These are phyloP conservation scores for Pseudomugil tenellus DNA, from an alignment of 2,797 vertebrate genomes.

Conservation along the genomic window DNA sequence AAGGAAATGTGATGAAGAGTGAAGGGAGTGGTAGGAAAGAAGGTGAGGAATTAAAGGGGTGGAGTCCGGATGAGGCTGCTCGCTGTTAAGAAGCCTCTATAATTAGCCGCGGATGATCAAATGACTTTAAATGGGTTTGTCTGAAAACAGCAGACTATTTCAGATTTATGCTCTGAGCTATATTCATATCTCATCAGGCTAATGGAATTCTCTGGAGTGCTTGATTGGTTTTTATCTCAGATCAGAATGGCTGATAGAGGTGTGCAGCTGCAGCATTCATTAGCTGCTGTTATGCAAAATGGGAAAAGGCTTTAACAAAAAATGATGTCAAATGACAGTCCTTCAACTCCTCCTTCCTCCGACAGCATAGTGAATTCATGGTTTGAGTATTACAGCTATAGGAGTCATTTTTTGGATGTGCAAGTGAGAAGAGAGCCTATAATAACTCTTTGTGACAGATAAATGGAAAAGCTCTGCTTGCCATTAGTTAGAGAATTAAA, in stretches of 20 bases:
- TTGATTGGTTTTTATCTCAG: slow-evolving; percentile 73
- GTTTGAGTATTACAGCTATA: slow-evolving; percentile 6
- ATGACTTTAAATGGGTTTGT: slow-evolving; percentile 78
- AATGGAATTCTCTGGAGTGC: slow-evolving; percentile 71
- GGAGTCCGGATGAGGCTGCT: slow-evolving; percentile 33
- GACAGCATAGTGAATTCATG: slow-evolving; percentile 2
- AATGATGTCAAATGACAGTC: slow-evolving; percentile 8
- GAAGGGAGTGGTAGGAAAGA: slow-evolving; percentile 37
- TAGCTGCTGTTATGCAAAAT: slow-evolving; percentile 25
- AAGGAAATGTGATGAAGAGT: slow-evolving; percentile 48
- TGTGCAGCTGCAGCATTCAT: slow-evolving; percentile 44
- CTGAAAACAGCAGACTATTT: slow-evolving; percentile 76
- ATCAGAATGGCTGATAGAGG: slow-evolving; percentile 67
- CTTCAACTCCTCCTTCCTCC: slow-evolving; percentile 3
- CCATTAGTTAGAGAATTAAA: slow-evolving; percentile 49
- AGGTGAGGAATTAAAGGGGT: slow-evolving; percentile 47
- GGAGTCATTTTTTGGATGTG: slow-evolving; percentile 22
- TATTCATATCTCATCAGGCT: slow-evolving; percentile 76
- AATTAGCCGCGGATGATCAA: slow-evolving; percentile 78
- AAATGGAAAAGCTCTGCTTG: slow-evolving; percentile 40
- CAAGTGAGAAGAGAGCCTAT: slow-evolving; percentile 21
- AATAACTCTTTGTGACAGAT: slow-evolving; percentile 37
- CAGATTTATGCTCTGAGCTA: slow-evolving; percentile 66
- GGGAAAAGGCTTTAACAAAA: slow-evolving; percentile 26
- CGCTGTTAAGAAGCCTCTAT: slow-evolving; percentile 63